Percentiles rank a stretch among this genome's conserved stretches.
These are phyloP conservation scores for Ambastaia sidthimunki DNA, from an alignment of 2,797 vertebrate species.

Conservation along the genomic window DNA sequence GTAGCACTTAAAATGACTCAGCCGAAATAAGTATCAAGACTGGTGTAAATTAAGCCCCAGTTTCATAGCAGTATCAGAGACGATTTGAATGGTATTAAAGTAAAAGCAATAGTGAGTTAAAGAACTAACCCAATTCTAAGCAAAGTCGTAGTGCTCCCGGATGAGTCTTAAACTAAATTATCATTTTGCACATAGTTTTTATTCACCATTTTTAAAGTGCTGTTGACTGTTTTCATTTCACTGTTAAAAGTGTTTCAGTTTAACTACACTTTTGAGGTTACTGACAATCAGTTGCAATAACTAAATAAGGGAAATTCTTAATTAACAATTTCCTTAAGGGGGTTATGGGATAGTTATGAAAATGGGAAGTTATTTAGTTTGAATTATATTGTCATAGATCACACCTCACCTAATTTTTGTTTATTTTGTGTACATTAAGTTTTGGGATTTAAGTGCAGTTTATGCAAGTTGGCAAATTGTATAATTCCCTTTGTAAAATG, in stretches of 20 bases:
- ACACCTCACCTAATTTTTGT: neutral
- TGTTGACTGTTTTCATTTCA: constrained; percentile 15
- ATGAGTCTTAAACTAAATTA: constrained; percentile 76
- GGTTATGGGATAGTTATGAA: neutral
- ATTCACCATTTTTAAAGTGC: constrained; percentile 3
- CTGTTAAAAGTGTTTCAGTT: constrained; percentile 9
- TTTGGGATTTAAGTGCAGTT: constrained; percentile 42
- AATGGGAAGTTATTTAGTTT: neutral
- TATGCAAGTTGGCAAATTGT: neutral
- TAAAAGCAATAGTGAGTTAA: constrained; percentile 64
- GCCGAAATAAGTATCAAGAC: neutral
- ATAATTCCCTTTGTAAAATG: neutral
- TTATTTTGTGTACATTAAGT: neutral
- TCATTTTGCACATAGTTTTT: constrained; percentile 34
- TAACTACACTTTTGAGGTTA: neutral
- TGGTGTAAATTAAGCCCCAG: constrained; percentile 41
- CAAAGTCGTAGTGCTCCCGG: constrained; percentile 67
- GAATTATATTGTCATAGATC: neutral
- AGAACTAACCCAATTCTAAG: constrained; percentile 73
- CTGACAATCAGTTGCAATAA: constrained; percentile 47
- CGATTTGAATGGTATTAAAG: constrained; percentile 73
- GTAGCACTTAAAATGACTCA: constrained; percentile 65
- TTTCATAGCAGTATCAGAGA: constrained; percentile 66
- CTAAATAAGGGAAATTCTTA: neutral
- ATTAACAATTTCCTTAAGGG: neutral